A percentile compares a stretch with the other conserved stretches of the same genome.
These are phyloP conservation scores for Vidua macroura DNA, from an alignment of 2,113 vertebrate genomes.

Conservation along the genomic window DNA sequence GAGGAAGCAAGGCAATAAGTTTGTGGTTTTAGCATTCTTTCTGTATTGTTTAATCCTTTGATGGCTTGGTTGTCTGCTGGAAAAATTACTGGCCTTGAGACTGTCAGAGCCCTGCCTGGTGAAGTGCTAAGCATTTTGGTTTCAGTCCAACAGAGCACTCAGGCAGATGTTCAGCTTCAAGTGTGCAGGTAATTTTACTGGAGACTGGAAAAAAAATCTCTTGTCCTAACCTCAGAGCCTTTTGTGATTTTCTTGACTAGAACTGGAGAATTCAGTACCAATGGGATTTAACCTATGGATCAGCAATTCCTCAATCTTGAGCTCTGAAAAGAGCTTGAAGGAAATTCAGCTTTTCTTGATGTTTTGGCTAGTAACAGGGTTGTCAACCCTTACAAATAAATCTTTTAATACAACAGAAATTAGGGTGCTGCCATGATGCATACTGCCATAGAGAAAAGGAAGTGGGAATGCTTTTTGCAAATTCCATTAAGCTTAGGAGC, in stretches of 20 bases:
- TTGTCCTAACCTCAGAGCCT: background rate
- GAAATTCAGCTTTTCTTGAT: background rate
- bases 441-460: background rate
- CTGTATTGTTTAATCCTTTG: conserved; percentile 11
- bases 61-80: conserved; percentile 2
- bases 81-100: conserved; percentile 36
- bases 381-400: background rate
- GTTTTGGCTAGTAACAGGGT: background rate
- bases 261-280: background rate
- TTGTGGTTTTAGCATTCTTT: conserved; percentile 7
- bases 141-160: conserved; percentile 37
- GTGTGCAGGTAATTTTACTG: conserved; percentile 32
- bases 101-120: background rate
- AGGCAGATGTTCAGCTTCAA: conserved; percentile 49
- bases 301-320: background rate
- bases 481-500: background rate
- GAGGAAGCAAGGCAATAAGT: background rate
- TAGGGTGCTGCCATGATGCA: background rate
- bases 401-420: background rate
- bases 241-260: conserved; percentile 22
- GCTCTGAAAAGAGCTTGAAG: background rate
- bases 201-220: background rate
- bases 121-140: conserved; percentile 37
- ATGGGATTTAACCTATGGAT: background rate
- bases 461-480: background rate